Conservation (phyloP, 1,140 invertebrate species). For the Melanaphis sacchari region DNA sequence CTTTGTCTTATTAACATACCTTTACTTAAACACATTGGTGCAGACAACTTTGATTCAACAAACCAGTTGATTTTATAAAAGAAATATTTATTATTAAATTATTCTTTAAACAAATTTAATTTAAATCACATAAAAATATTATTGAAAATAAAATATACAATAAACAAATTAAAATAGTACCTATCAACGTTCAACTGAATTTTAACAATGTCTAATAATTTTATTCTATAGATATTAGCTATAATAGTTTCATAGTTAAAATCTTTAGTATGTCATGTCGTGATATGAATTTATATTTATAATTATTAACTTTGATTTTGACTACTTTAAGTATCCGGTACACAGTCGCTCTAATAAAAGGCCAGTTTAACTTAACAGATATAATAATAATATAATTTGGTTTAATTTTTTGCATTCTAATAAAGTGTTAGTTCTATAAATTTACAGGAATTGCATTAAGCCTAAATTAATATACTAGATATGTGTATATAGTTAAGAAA, state of each 20-base stretch:
- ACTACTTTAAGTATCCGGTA: background rate
- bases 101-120: background rate
- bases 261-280: background rate
- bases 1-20: background rate
- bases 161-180: background rate
- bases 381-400: background rate
- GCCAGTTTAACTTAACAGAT: background rate
- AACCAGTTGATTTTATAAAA: background rate
- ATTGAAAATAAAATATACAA: background rate
- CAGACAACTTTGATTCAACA: no score
- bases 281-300: background rate
- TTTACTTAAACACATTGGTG: background rate
- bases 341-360: background rate
- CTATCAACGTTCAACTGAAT: background rate
- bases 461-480: background rate
- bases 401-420: background rate
- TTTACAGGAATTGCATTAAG: background rate
- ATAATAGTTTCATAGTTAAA: background rate
- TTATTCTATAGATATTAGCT: background rate
- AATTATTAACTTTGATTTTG: background rate
- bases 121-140: background rate
- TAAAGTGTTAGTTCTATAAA: background rate
- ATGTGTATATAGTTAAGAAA: background rate
- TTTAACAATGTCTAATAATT: background rate
- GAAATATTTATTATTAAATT: background rate